Conservation (phyloP, 2,888 invertebrate species). For the Volucella bombylans region DNA sequence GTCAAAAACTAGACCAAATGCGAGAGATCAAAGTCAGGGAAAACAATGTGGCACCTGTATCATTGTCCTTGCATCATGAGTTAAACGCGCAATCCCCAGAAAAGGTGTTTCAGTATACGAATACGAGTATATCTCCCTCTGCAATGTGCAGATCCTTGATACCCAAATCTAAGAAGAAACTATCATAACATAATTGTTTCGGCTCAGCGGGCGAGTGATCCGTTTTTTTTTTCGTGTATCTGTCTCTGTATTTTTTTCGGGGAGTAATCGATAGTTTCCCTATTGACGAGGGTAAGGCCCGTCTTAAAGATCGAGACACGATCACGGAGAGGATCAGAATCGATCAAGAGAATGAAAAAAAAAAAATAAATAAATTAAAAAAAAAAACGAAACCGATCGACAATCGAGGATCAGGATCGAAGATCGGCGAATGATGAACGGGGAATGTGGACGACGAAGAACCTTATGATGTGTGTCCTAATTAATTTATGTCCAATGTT, state of each 20-base stretch:
- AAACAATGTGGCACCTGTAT: constrained; percentile 71
- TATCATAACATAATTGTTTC: constrained; percentile 72
- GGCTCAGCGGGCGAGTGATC: constrained; percentile 66
- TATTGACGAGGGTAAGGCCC: constrained; percentile 62
- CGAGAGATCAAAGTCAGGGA: constrained; percentile 63
- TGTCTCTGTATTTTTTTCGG: constrained; percentile 5
- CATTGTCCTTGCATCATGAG: constrained; percentile 63
- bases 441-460: constrained; percentile 24
- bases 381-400: constrained; percentile 27
- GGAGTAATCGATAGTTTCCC: constrained; percentile 68
- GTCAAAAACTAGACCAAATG: constrained; percentile 50
- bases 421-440: neutral
- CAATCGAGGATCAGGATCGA: constrained; percentile 46
- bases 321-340: constrained; percentile 31
- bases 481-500: constrained; percentile 72
- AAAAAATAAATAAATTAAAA: no score
- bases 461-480: constrained; percentile 74
- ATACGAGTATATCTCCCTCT: constrained; percentile 6
- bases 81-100: constrained; percentile 21
- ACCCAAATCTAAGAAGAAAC: constrained; percentile 41
- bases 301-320: constrained; percentile 22
- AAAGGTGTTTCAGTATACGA: constrained; percentile 46
- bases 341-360: constrained; percentile 3
- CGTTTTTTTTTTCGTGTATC: constrained; percentile 17
- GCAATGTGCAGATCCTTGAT: constrained; percentile 30